Evolutionary conservation across 1,140 invertebrate genomes (phyloP).

Genomic region (Oryctes rhinoceros): DNA sequence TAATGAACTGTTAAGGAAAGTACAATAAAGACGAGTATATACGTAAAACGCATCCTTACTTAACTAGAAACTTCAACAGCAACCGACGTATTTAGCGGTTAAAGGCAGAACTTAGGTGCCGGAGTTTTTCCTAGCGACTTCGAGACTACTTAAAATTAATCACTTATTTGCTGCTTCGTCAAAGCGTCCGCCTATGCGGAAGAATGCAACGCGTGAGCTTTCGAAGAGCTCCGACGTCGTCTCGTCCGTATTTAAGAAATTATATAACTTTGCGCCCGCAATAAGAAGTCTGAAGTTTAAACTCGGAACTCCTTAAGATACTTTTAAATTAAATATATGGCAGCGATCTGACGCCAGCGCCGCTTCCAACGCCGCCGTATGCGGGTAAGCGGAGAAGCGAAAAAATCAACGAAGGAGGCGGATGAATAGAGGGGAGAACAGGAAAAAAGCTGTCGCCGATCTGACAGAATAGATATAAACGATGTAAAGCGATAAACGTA

Average conservation of each 20-base stretch:
- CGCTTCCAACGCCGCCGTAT: not conserved
- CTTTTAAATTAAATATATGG: constrained; percentile 23
- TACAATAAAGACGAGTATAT: too few relatives aligned
- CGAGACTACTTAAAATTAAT: not conserved
- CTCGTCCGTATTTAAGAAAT: constrained; percentile 11
- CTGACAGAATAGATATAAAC: constrained; percentile 37
- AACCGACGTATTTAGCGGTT: too few relatives aligned
- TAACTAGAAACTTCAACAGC: too few relatives aligned
- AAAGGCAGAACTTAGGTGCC: too few relatives aligned
- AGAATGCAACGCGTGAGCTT: not conserved
- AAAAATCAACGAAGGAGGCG: not conserved
- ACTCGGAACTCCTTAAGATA: constrained; percentile 26
- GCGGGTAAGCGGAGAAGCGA: not conserved
- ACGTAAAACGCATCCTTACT: too few relatives aligned
- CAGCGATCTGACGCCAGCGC: too few relatives aligned
- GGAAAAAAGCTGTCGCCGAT: not conserved
- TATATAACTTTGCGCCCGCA: not conserved
- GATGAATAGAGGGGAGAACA: not conserved
- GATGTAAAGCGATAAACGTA: constrained; percentile 27
- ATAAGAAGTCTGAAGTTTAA: constrained; percentile 20
- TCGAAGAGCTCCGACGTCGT: not conserved
- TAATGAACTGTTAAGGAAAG: too few relatives aligned
- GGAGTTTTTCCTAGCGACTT: not conserved
- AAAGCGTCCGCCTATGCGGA: not conserved
- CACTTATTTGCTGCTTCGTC: not conserved